These are phyloP conservation scores for silkworm (Bombyx mori) DNA, from an alignment of 1,140 invertebrate species.

Conservation along the genomic window DNA sequence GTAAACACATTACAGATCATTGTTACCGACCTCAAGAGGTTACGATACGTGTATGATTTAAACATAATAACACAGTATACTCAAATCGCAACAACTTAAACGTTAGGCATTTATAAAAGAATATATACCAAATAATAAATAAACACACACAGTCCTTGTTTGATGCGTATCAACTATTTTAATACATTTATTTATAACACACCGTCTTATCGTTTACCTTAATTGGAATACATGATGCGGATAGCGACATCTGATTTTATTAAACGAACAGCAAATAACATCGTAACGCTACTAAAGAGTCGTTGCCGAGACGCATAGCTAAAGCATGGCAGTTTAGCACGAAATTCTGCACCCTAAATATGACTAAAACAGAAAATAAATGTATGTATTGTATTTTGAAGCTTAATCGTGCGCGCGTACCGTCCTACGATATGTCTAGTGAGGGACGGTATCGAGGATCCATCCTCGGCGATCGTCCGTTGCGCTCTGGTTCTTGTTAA, in stretches of 20 bases:
- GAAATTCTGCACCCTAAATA: conserved; percentile 63
- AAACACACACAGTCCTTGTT: conserved; percentile 59
- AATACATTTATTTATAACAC: conserved; percentile 53
- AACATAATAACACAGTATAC: conserved; percentile 21
- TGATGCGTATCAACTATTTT: conserved; percentile 55
- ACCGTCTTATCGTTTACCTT: conserved; percentile 52
- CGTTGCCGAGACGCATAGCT: conserved; percentile 58
- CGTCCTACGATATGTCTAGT: no score
- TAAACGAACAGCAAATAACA: conserved; percentile 38
- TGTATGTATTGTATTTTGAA: conserved; percentile 42
- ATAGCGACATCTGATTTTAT: conserved; percentile 44
- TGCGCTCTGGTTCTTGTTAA: conserved; percentile 34
- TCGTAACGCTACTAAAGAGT: conserved; percentile 40
- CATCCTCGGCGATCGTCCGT: conserved; percentile 37
- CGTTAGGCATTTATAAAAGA: conserved; percentile 52
- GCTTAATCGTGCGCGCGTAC: no score
- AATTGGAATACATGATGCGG: conserved; percentile 61
- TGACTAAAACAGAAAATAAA: conserved; percentile 54
- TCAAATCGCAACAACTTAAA: conserved; percentile 63
- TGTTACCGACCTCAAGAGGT: conserved; percentile 24
- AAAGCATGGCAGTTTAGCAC: conserved; percentile 63
- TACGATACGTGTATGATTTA: conserved; percentile 34
- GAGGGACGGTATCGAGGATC: conserved; percentile 11
- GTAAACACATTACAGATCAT: conserved; percentile 49
- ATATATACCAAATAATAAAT: conserved; percentile 59